phyloP scores from a whole-genome alignment of 92 coral and sea anemone species.

The Siderastrea radians region DNA sequence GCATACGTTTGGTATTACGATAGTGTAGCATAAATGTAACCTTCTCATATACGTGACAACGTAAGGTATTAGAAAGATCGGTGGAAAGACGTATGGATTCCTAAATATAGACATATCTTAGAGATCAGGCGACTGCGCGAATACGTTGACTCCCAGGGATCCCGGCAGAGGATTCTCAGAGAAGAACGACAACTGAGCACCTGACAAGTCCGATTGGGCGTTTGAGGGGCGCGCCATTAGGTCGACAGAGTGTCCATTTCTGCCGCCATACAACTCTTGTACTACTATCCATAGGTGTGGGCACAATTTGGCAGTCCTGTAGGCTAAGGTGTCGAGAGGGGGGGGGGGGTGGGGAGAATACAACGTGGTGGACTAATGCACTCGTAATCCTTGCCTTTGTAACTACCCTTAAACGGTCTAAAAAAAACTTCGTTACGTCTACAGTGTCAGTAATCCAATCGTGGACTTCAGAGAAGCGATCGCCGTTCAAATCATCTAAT shows the following conservation, averaged over 20 bases:
- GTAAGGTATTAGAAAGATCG: slow-evolving; percentile 34
- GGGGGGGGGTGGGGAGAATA: background rate
- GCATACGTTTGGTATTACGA: slow-evolving; percentile 61
- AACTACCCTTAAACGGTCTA: slow-evolving; percentile 38
- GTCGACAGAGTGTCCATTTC: slow-evolving; percentile 53
- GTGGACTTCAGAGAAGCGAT: background rate
- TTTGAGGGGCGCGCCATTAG: slow-evolving; percentile 69
- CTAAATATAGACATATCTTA: slow-evolving; percentile 12
- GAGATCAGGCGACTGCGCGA: slow-evolving; percentile 37
- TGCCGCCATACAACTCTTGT: slow-evolving; percentile 33
- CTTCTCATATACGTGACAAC: slow-evolving; percentile 18
- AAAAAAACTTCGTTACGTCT: slow-evolving; percentile 19
- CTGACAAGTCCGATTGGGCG: slow-evolving; percentile 14
- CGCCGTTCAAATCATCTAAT: slow-evolving; percentile 16
- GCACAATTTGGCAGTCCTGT: slow-evolving; percentile 46
- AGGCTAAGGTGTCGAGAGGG: slow-evolving; percentile 47
- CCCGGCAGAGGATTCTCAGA: slow-evolving; percentile 33
- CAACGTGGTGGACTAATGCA: slow-evolving; percentile 13
- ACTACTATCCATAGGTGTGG: slow-evolving; percentile 13
- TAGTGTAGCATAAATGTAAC: slow-evolving; percentile 9
- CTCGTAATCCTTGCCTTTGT: slow-evolving; percentile 24
- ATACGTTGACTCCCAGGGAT: slow-evolving; percentile 53
- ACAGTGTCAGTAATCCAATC: slow-evolving; percentile 20
- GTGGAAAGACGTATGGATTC: slow-evolving; percentile 49
- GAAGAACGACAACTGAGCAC: slow-evolving; percentile 49